Evolutionary conservation across 64 coral and sea anemone genomes (phyloP).

Genomic region (Cladopsammia gracilis): DNA sequence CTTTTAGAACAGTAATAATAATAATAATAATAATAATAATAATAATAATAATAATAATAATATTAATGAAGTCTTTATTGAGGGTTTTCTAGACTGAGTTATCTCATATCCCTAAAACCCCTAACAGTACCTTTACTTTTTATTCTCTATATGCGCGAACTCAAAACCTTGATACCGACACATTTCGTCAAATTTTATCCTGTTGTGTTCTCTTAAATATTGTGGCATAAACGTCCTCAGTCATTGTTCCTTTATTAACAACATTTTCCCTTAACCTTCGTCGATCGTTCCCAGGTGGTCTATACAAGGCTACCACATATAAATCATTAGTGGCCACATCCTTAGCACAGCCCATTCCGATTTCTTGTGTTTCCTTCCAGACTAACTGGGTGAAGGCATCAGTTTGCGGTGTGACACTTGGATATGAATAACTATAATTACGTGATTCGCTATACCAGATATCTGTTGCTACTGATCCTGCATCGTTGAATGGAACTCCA

Average conservation of each 20-base stretch:
- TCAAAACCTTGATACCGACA: no score
- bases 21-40: no score
- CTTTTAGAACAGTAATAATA: no score
- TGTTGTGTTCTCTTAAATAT: conserved; percentile 93
- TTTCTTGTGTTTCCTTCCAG: conserved; percentile 74
- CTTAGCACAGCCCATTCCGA: conserved; percentile 96
- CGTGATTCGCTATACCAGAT: conserved; percentile 92
- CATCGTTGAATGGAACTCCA: conserved; percentile 83
- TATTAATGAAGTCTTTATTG: no score
- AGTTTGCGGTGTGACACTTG: conserved; percentile 77
- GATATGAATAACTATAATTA: conserved; percentile 96
- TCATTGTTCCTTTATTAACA: conserved; percentile 70
- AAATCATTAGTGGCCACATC: conserved; percentile 90
- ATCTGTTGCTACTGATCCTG: conserved; percentile 88
- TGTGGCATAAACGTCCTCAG: conserved; percentile 94
- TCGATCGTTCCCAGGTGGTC: conserved; percentile 77
- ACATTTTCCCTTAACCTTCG: conserved; percentile 73
- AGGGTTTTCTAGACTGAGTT: no score
- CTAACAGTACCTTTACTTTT: no score
- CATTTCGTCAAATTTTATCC: no score
- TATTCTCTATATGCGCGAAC: no score
- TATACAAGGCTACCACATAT: conserved; percentile 95
- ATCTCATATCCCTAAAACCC: no score
- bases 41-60: no score
- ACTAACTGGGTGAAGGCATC: conserved; percentile 94